Conservation (phyloP, 2,113 vertebrate genomes). For the Pangasianodon hypophthalmus region DNA sequence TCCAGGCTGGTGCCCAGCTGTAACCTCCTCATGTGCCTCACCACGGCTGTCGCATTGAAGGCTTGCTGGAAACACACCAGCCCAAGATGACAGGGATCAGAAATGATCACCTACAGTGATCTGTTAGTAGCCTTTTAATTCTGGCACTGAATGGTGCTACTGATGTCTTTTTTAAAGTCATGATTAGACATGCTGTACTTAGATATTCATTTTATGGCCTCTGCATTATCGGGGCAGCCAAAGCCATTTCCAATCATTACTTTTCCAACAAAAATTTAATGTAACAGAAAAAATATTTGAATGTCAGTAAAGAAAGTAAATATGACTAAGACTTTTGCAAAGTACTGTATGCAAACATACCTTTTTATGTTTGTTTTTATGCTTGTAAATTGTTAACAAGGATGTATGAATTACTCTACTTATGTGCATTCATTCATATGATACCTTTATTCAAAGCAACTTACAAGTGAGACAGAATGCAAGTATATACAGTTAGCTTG, state of each 20-base stretch:
- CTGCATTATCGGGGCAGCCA: background rate
- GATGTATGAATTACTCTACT: background rate
- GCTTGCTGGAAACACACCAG: conserved; percentile 82
- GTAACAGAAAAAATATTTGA: background rate
- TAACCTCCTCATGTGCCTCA: conserved; percentile 93
- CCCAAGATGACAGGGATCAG: conserved; percentile 17
- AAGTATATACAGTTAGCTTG: background rate
- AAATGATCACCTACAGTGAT: background rate
- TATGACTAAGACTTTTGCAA: background rate
- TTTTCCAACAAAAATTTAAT: background rate
- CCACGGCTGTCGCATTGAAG: conserved; percentile 95
- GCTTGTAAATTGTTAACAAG: background rate
- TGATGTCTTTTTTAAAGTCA: background rate
- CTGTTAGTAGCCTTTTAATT: background rate
- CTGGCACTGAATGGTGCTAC: background rate
- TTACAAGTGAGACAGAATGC: background rate
- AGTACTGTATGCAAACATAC: background rate
- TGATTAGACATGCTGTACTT: background rate
- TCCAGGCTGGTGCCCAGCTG: conserved; percentile 94
- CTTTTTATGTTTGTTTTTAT: too few relatives aligned
- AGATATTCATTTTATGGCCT: background rate
- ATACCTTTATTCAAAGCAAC: background rate
- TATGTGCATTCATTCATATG: background rate
- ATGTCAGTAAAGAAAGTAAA: background rate
- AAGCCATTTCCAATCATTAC: background rate